Base-by-base conservation (phyloP, 2,888 invertebrate genomes). In the Andricus curvator region DNA sequence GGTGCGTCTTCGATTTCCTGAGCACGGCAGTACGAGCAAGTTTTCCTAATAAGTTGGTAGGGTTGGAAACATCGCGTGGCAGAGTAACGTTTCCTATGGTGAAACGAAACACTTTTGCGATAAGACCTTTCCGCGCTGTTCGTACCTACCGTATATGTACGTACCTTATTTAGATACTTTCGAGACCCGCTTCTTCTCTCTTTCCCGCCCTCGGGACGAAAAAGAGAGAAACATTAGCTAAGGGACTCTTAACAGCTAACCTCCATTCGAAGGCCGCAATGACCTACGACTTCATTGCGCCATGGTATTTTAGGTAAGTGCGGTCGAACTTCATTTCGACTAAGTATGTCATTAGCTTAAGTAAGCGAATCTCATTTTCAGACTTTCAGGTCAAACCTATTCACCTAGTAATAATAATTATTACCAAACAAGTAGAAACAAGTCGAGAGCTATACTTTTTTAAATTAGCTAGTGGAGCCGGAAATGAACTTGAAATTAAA, bases 41-140 rank as follows among this genome's bases (percentile, higher is more conserved):
- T 85, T 86, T 85, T 85, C 85, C 81, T 82, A 74, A 74, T 56
- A 84, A 85, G 84, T 84, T 83, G 77, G 84, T 81, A 81, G 82
- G 79, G 83, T 83, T 80, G 81, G 82, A 79, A 84, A 86, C 84
- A 85, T 89, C 88, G 89, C 89, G 89, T 89, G 89, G 89, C 83
- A 86, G 87, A 86, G 82, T 80, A 80, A 87, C 89, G 89, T 89
- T 89, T 87, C 84, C 85, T 85, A 82, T 81, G 80, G 83, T 82
- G 82, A 88, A 88, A 88, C 86, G 86, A 88, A 88, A 83, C 85
- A 85, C 84, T 85, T 86, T 84, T n/a, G 79, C 84, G 88, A 89
- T 89, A 88, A 89, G 88, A 88, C 86, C 84, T 84, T 83, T 83
- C 82, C 83, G 84, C 84, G 84, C 83, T 82, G 78, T 83, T 84